Evolutionary conservation across 1,140 invertebrate species (phyloP).

Genomic region (Archivesica marissinica): DNA sequence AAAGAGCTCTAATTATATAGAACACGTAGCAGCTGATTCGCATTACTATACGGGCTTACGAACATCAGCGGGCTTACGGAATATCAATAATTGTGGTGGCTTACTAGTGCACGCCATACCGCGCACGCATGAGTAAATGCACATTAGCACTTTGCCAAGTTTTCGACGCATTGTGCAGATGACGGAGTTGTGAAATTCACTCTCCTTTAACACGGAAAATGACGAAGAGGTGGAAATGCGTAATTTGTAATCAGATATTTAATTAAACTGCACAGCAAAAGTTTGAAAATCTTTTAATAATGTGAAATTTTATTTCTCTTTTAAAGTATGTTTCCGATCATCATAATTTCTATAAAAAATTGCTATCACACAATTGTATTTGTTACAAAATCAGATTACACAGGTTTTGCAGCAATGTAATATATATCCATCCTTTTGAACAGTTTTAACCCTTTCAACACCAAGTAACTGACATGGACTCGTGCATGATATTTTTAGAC

Average conservation of each 20-base stretch:
- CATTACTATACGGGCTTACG: neutral
- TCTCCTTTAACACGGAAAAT: neutral
- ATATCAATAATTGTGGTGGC: too few species aligned
- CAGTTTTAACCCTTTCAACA: too few species aligned
- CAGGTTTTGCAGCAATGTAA: neutral
- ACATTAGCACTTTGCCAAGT: constrained; percentile 17
- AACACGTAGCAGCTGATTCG: neutral
- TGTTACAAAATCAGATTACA: neutral
- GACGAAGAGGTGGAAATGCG: neutral
- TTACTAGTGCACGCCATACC: constrained; percentile 5
- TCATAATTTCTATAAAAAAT: neutral
- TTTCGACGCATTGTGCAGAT: constrained; percentile 8
- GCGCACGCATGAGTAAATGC: neutral
- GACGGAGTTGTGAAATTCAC: constrained; percentile 32
- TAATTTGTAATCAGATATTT: constrained; percentile 17
- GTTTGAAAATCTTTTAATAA: neutral
- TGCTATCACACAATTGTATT: neutral
- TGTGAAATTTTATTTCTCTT: neutral
- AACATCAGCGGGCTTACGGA: neutral
- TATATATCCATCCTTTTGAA: neutral
- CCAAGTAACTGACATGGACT: too few species aligned
- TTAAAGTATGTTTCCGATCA: neutral
- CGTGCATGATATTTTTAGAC: too few species aligned
- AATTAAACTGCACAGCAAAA: neutral
- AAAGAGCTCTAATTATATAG: neutral